A percentile compares a stretch with the other conserved stretches of the same genome.
phyloP scores from a whole-genome alignment of 2,113 vertebrate genomes.

The Leucosticte australis region DNA sequence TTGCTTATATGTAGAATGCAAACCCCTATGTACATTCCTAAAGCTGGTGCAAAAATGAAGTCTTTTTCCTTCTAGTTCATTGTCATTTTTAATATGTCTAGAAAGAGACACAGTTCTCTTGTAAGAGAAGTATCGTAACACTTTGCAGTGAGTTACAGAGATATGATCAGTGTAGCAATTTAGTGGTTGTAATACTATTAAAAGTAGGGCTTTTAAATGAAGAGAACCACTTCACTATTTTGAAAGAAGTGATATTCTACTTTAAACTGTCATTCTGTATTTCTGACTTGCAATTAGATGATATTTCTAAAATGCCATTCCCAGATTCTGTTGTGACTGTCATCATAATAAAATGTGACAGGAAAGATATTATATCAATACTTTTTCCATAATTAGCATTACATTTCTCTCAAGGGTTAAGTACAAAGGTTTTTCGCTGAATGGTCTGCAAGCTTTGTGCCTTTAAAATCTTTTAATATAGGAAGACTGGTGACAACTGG shows the following conservation, averaged over 20 bases:
- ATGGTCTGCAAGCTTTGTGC: slow-evolving; percentile 63
- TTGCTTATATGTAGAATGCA: neutral
- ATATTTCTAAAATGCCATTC: slow-evolving; percentile 77
- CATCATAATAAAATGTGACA: slow-evolving; percentile 88
- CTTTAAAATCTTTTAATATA: slow-evolving; percentile 73
- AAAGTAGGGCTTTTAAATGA: slow-evolving; percentile 64
- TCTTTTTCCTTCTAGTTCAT: neutral
- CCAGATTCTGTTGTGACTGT: slow-evolving; percentile 71
- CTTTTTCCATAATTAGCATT: slow-evolving; percentile 88
- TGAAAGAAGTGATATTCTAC: slow-evolving; percentile 72
- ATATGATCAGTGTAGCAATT: slow-evolving; percentile 52
- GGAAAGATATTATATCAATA: slow-evolving; percentile 90
- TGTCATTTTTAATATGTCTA: neutral
- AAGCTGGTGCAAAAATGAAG: neutral
- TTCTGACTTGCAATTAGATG: slow-evolving; percentile 78
- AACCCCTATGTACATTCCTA: neutral
- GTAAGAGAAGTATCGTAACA: slow-evolving; percentile 12
- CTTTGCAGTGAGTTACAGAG: slow-evolving; percentile 28
- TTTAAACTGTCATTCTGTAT: slow-evolving; percentile 77
- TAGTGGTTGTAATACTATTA: slow-evolving; percentile 52
- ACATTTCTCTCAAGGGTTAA: slow-evolving; percentile 85
- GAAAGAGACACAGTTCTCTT: neutral
- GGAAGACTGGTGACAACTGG: slow-evolving; percentile 67
- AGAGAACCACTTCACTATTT: slow-evolving; percentile 62
- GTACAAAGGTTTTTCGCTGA: slow-evolving; percentile 69